phyloP scores from a whole-genome alignment of 2,113 vertebrate genomes.

The Scomber colias region DNA sequence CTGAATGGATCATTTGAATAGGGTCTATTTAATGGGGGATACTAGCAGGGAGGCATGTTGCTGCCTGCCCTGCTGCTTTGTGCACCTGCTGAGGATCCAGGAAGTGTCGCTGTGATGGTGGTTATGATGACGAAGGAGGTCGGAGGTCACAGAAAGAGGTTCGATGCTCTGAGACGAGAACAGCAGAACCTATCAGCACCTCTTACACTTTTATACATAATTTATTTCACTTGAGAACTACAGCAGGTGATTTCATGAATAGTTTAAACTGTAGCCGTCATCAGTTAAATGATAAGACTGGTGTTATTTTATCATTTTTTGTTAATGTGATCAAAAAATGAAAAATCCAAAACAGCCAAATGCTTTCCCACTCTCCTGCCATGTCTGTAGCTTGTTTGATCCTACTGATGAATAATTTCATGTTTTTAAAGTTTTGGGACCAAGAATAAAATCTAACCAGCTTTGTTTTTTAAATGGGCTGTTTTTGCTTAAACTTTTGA shows the following conservation, averaged over 20 bases:
- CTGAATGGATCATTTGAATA: conserved; percentile 67
- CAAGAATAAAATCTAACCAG: background rate
- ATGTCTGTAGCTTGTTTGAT: too few relatives aligned
- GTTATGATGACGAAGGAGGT: conserved; percentile 49
- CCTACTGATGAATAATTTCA: too few relatives aligned
- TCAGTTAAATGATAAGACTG: too few relatives aligned
- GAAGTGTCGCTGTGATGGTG: conserved; percentile 25
- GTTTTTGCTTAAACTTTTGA: background rate
- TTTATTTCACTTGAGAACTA: too few relatives aligned
- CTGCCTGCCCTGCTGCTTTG: conserved; percentile 48
- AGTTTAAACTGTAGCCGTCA: too few relatives aligned
- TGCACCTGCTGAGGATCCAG: conserved; percentile 69
- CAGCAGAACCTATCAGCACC: background rate
- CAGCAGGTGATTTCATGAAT: too few relatives aligned
- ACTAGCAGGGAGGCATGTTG: conserved; percentile 36
- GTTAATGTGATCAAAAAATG: too few relatives aligned
- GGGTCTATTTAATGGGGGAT: conserved; percentile 49
- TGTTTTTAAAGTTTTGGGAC: too few relatives aligned
- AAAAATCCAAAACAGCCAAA: too few relatives aligned
- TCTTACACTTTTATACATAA: background rate
- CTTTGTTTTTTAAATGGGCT: background rate
- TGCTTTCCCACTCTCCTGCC: too few relatives aligned
- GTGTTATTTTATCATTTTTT: too few relatives aligned
- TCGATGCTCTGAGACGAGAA: background rate
- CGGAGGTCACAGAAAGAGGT: background rate